Evolutionary conservation across 2,113 vertebrate genomes (phyloP).

Genomic region (Thryonomys swinderianus): DNA sequence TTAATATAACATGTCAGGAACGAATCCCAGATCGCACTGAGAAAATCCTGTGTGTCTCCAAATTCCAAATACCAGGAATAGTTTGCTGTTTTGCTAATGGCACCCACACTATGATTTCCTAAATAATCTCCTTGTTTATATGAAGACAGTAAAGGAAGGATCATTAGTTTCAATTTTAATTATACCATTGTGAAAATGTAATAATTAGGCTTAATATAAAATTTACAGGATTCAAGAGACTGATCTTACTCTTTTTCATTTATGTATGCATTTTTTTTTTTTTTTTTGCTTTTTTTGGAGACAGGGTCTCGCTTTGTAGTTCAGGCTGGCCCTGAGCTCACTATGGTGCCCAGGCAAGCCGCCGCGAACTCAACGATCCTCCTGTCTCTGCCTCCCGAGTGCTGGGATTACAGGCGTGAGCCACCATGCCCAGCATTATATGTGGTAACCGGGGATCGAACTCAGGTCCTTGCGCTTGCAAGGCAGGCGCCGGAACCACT

Average conservation of each 20-base stretch:
- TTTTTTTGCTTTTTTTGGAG: too few relatives aligned
- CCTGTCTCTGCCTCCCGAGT: too few relatives aligned
- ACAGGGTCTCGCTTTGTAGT: too few relatives aligned
- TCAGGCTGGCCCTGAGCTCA: too few relatives aligned
- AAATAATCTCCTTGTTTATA: neutral
- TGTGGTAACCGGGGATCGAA: too few relatives aligned
- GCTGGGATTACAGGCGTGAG: too few relatives aligned
- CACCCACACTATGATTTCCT: neutral
- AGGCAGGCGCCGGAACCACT: too few relatives aligned
- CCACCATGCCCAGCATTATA: too few relatives aligned
- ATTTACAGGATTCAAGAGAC: neutral
- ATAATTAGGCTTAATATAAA: constrained; percentile 39
- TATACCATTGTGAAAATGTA: neutral
- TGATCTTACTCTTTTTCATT: constrained; percentile 10
- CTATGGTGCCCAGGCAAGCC: too few relatives aligned
- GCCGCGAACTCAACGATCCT: too few relatives aligned
- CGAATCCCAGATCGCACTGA: neutral
- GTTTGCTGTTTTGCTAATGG: neutral
- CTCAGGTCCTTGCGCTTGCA: too few relatives aligned
- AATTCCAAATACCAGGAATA: constrained; percentile 45
- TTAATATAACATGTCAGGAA: neutral
- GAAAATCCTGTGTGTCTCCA: constrained; percentile 9
- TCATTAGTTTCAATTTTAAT: constrained; percentile 59
- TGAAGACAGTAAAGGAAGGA: constrained; percentile 18
- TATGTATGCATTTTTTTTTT: neutral